Evolutionary conservation across 1,140 invertebrate species (phyloP).

Genomic region (Pogonognathellus flavescens): DNA sequence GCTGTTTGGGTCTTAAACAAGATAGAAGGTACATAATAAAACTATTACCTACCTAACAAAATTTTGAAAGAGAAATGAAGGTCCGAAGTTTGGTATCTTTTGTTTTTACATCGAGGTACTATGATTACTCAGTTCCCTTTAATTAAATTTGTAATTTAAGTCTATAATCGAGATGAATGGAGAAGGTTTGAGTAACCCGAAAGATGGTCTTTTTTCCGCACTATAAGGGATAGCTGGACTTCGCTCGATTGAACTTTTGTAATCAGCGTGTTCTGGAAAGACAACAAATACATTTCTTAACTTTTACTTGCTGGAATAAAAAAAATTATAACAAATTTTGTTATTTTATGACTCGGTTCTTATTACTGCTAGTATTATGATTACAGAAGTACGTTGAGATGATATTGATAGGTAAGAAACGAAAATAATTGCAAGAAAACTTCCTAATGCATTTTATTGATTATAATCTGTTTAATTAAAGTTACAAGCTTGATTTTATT

Average conservation of each 20-base stretch:
- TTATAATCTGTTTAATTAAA: no score
- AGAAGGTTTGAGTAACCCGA: constrained; percentile 79
- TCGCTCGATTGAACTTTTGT: constrained; percentile 77
- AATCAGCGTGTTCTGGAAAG: constrained; percentile 72
- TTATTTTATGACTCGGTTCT: not conserved
- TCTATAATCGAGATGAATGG: no score
- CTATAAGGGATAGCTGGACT: constrained; percentile 83
- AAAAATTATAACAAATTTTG: not conserved
- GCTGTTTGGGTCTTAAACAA: constrained; percentile 60
- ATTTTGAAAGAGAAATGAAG: no score
- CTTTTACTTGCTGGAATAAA: not conserved
- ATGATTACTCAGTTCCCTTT: no score
- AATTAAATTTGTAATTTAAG: no score
- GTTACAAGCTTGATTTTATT: no score
- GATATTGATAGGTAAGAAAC: not conserved
- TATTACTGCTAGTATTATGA: not conserved
- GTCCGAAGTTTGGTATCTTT: no score
- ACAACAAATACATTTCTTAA: constrained; percentile 48
- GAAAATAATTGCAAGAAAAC: no score
- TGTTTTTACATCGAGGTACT: no score
- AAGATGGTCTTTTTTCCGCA: constrained; percentile 76
- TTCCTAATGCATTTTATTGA: no score
- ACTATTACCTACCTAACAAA: no score
- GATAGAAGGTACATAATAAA: constrained; percentile 61
- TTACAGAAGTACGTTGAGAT: not conserved